Evolutionary conservation across 2,888 invertebrate genomes (phyloP), one percentile per base, ranked within the genome.

Genomic region (Tenthredo distinguenda): DNA sequence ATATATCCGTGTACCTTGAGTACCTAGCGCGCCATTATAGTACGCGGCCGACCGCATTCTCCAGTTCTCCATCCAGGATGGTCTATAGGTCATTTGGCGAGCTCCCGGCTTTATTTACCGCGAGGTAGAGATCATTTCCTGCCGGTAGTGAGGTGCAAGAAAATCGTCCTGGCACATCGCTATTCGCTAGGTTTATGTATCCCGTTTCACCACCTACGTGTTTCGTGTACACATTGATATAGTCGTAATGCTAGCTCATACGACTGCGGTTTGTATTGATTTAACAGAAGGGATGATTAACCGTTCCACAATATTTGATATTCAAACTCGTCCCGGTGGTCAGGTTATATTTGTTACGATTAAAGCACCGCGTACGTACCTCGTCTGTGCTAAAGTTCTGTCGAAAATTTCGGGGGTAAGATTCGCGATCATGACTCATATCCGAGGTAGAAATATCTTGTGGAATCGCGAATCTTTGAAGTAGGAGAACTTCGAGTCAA

Each of bases 111-210:
- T 50, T 55, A 77, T 55, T 40, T 31, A 77, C 50, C 77, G 55
- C 77, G 77, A 77, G 77, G 50, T 55, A 50, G 62, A 81, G 40
- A 31, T 81, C 81, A 81, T 81, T 81, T 81, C 62, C 81, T 81
- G 79, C 26, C 79, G n/a, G 18, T 40, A 40, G 62, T 37, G 81
- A 37, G 40, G 31, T 55, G 77, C 77, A 31, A 77, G 77, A 37
- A 77, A 77, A 77, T 77, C 77, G 50, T 55, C 77, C 10, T 31
- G 50, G 77, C 34, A 77, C 55, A 26, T 50, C 55, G 55, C 50
- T 55, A 77, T 34, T 55, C 77, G 47, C 34, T n/a, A 18, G 31
- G 77, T 55, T 55, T 26, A 43, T 43, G 26, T 77, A 77, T 34
- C 34, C 31, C 34, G 50, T 31, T 31, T 55, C n/a, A 77, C 50